Evolutionary conservation across 2,797 vertebrate genomes (phyloP).

Genomic region (Sciurus carolinensis): DNA sequence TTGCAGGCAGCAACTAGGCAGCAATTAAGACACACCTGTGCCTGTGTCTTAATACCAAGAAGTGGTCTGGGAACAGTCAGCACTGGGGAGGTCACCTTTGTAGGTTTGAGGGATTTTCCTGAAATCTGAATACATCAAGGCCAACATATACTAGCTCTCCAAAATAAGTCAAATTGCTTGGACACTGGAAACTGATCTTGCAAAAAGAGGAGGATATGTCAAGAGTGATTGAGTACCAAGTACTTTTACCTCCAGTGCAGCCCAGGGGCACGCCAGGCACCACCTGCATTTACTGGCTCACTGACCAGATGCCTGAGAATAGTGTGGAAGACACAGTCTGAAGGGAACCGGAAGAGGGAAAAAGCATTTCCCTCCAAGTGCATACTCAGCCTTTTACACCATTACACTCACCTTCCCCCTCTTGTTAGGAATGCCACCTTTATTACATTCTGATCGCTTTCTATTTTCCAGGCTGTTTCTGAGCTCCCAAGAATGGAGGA

Average conservation of each 20-base stretch:
- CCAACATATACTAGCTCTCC: background rate
- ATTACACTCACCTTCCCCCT: background rate
- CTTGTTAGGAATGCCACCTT: background rate
- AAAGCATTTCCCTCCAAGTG: background rate
- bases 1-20: background rate
- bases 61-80: background rate
- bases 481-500: slow-evolving; percentile 1
- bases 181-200: background rate
- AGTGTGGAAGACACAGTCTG: background rate
- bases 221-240: background rate
- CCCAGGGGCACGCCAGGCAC: background rate
- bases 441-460: background rate
- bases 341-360: background rate
- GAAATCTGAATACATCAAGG: background rate
- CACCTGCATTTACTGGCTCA: background rate
- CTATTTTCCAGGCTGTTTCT: background rate
- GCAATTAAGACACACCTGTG: background rate
- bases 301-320: background rate
- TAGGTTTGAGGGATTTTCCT: background rate
- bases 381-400: background rate
- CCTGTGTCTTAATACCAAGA: background rate
- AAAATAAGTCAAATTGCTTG: slow-evolving; percentile 7
- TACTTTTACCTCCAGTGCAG: background rate
- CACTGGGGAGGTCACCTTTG: background rate
- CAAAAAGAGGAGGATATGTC: background rate